A percentile compares a stretch with the other conserved stretches of the same genome.
These are phyloP conservation scores for Coreius guichenoti DNA, from an alignment of 2,797 vertebrate species.

Conservation along the genomic window DNA sequence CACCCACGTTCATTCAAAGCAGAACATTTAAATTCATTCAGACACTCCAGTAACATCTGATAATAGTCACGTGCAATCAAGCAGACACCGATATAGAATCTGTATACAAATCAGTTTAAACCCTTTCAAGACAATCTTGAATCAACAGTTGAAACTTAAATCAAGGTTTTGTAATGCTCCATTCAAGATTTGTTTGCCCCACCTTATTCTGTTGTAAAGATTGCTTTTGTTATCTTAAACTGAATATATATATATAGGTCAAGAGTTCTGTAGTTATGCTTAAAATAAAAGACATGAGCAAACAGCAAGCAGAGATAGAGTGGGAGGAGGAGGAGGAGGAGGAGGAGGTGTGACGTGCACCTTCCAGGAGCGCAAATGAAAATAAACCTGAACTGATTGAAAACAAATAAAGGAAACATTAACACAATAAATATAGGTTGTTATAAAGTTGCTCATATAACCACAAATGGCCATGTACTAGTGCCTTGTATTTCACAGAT, in stretches of 20 bases:
- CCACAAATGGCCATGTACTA: neutral
- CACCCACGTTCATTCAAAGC: conserved; percentile 45
- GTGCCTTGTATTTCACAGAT: neutral
- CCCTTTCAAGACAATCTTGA: neutral
- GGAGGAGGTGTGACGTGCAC: conserved; percentile 21
- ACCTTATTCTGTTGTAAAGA: conserved; percentile 4
- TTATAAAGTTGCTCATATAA: neutral
- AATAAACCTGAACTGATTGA: conserved; percentile 37
- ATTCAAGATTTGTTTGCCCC: conserved; percentile 21
- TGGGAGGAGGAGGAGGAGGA: conserved; percentile 11
- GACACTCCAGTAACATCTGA: conserved; percentile 55
- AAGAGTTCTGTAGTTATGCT: conserved; percentile 32
- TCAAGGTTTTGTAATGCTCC: neutral
- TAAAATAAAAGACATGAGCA: conserved; percentile 39
- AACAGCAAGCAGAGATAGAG: conserved; percentile 33
- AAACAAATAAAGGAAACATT: conserved; percentile 17
- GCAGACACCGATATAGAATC: neutral
- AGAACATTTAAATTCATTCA: conserved; percentile 28
- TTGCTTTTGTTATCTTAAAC: conserved; percentile 14
- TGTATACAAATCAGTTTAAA: conserved; percentile 12
- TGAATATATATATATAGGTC: conserved; percentile 24
- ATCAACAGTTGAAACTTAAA: conserved; percentile 12
- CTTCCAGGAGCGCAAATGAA: conserved; percentile 42
- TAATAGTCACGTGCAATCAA: conserved; percentile 46
- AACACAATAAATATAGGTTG: conserved; percentile 5